Evolutionary conservation across 2,797 vertebrate genomes (phyloP), one percentile per base, ranked within the genome.

Genomic region (Florisuga fusca): DNA sequence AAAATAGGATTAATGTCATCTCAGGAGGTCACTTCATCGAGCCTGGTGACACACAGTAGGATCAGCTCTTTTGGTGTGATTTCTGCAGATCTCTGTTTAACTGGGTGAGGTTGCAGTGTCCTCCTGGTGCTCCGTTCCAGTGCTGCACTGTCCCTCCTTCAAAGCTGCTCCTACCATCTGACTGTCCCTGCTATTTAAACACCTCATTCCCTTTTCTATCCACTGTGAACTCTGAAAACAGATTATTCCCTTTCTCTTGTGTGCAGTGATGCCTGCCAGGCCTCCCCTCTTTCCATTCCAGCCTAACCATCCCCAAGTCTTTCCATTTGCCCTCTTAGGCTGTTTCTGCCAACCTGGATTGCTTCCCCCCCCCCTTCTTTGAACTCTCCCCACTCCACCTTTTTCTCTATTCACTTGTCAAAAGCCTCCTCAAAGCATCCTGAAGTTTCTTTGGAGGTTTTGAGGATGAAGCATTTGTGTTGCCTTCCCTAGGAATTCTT

Each of bases 151-250:
- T 46, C 54, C 19, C 31, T 13, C 1, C 3, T 36, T 26, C 68
- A 66, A n/a, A 29, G 1, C 50, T 63, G 10, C 76, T 57, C 21
- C 45, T 25, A 17, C 25, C 45, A 11, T 27, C 74, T 45, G 69
- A 14, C 25, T 43, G 46, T 62, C 67, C 29, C 55, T 10, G 36
- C 54, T 66, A 4, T 18, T 25, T 15, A 11, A 78, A 26, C 0
- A 5, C 68, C 55, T 27, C 1, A 0, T 9, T 94, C 25, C 31
- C 41, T 36, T 53, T 21, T 33, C 27, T 15, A 16, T 18, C 45
- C 15, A 0, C 63, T 1, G 31, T 3, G 36, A 59, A 27, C 53
- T 10, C 1, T 0, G 43, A 23, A 74, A 74, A 46, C 23, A 17
- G 54, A 34, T 15, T 36, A 15, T 61, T 64, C 62, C 66, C 62